Evolutionary conservation across 2,888 invertebrate genomes (phyloP).

Genomic region (Lordiphosa andalusiaca): DNA sequence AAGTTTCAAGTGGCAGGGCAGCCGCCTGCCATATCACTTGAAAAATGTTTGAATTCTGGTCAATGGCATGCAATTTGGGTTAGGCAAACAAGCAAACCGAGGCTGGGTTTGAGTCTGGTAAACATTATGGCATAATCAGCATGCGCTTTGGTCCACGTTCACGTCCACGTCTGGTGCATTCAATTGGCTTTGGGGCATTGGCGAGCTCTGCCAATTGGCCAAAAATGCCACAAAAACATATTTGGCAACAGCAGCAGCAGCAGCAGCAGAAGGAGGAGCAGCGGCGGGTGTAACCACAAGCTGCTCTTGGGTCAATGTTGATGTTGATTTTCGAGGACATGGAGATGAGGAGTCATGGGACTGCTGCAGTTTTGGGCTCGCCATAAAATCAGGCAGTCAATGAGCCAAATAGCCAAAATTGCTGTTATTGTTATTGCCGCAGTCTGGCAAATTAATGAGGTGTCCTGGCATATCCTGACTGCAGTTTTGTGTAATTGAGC

Average conservation of each 20-base stretch:
- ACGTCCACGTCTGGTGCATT: slow-evolving; percentile 50
- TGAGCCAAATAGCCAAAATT: slow-evolving; percentile 64
- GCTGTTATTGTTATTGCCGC: slow-evolving; percentile 67
- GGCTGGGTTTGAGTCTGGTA: slow-evolving; percentile 36
- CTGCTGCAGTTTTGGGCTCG: slow-evolving; percentile 20
- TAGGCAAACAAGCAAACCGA: slow-evolving; percentile 61
- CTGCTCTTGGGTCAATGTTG: slow-evolving; percentile 61
- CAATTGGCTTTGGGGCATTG: slow-evolving; percentile 49
- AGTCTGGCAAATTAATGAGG: slow-evolving; percentile 66
- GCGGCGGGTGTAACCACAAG: slow-evolving; percentile 29
- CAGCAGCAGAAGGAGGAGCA: slow-evolving; percentile 12
- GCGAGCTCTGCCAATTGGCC: slow-evolving; percentile 55
- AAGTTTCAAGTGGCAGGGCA: slow-evolving; percentile 57
- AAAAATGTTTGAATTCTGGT: slow-evolving; percentile 56
- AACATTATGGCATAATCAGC: slow-evolving; percentile 68
- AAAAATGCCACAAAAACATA: slow-evolving; percentile 71
- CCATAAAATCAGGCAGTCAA: slow-evolving; percentile 70
- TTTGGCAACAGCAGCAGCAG: slow-evolving; percentile 48
- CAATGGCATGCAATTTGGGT: slow-evolving; percentile 71
- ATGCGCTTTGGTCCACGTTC: slow-evolving; percentile 14
- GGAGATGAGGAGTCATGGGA: slow-evolving; percentile 23
- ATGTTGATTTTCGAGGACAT: slow-evolving; percentile 48
- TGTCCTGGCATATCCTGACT: slow-evolving; percentile 52
- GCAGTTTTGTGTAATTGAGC: slow-evolving; percentile 50
- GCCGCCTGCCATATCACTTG: slow-evolving; percentile 43